phyloP scores from a whole-genome alignment of 2,888 invertebrate species.

The Lutraria lutraria region DNA sequence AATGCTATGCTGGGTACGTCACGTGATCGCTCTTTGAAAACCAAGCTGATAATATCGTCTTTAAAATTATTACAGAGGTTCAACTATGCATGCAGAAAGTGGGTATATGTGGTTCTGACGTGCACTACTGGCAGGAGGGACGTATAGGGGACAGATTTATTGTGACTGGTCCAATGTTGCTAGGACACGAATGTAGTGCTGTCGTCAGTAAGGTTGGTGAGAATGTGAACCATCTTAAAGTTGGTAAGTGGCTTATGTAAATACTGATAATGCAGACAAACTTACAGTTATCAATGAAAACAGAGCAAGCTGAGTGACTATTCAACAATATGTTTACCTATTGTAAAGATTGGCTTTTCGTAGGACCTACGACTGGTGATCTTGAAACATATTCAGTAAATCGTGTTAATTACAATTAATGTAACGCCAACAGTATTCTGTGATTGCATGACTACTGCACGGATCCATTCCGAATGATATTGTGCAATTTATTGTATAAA shows the following conservation, averaged over 20 bases:
- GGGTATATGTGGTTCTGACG: constrained; percentile 97
- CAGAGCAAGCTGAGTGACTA: background rate
- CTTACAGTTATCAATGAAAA: background rate
- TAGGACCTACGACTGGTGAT: background rate
- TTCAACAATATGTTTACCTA: background rate
- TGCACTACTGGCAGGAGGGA: constrained; percentile 95
- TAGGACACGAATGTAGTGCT: constrained; percentile 95
- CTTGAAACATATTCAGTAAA: no score
- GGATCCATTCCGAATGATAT: no score
- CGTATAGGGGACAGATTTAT: constrained; percentile 93
- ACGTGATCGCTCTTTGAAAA: no score
- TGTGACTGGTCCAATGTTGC: constrained; percentile 95
- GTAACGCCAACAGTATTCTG: no score
- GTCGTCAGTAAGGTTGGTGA: constrained; percentile 90
- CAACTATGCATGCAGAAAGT: constrained; percentile 95
- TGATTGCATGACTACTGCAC: no score
- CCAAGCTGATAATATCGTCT: background rate
- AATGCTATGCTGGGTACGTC: no score
- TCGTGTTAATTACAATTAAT: no score
- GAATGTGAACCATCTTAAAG: constrained; percentile 87
- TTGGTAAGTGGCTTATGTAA: constrained; percentile 4
- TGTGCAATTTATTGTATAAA: no score
- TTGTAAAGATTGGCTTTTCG: background rate
- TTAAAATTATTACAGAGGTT: constrained; percentile 90
- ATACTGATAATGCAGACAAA: no score